Base-by-base conservation (phyloP, 2,113 vertebrate genomes). In the Oryzias curvinotus region DNA sequence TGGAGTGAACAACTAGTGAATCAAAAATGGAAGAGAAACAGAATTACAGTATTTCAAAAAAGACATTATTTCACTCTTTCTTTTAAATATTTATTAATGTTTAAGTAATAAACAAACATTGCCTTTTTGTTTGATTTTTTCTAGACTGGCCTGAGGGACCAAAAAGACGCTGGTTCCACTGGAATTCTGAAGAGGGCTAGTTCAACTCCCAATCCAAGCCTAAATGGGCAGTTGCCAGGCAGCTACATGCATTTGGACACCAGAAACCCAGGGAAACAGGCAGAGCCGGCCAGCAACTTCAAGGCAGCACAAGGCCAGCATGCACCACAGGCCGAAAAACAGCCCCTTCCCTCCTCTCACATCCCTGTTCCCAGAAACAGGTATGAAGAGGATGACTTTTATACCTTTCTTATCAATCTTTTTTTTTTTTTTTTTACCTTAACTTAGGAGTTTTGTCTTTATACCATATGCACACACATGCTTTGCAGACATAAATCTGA, bases 311-410 rank as follows among this genome's bases (percentile, higher is more conserved):
- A 71, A 21, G 85, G 82, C 43, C 81, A 80, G 69, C 81, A 68
- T 5, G 59, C 57, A 57, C 50, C 75, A 47, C 69, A 62, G 19
- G 66, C 81, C 45, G 88, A 91, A 46, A 83, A 55, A 48, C 81
- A 81, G 21, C 68, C 76, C 18, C 66, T 82, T 51, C 46, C 78
- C 5, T 92, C 91, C 17, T 88, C 88, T 55, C 88, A 92, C 81
- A 93, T 93, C 80, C 92, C 91, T 6, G 92, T 92, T 56, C 91
- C 92, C 54, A 89, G 89, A 73, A 86, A 89, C 90, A 92, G 92
- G 92, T 93, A 89, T 14, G 25, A 45, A 73, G n/a, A 49, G n/a
- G 5, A 14, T 42, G 14, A 45, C 52, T 54, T 48, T 68, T 8
- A 52, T 46, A 6, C 41, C 4, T 44, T 50, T 57, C 13, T 48